A percentile compares a stretch with the other conserved stretches of the same genome.
Evolutionary conservation across 2,113 vertebrate genomes (phyloP).

Genomic region (Neolamprologus toae): DNA sequence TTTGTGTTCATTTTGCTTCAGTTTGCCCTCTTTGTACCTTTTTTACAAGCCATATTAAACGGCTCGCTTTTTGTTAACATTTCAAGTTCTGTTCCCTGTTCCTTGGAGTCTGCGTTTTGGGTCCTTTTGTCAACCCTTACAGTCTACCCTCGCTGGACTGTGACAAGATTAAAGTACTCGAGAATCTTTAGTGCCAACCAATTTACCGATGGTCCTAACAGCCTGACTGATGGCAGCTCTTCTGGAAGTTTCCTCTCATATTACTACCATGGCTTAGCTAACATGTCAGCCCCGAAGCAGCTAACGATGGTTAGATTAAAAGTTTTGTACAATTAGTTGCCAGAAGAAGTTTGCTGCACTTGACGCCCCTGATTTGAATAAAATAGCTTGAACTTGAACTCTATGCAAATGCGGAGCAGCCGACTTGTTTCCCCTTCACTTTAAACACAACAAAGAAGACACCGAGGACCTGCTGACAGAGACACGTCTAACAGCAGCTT

Average conservation of each 20-base stretch:
- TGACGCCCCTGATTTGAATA: background rate
- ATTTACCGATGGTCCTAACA: fast-evolving
- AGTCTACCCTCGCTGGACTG: too few species aligned
- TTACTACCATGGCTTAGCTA: fast-evolving
- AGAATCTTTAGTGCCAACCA: background rate
- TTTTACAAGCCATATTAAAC: too few species aligned
- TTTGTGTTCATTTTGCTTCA: too few species aligned
- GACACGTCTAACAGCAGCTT: background rate
- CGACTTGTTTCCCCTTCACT: background rate
- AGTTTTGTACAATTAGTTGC: background rate
- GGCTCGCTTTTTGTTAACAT: too few species aligned
- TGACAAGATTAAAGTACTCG: background rate
- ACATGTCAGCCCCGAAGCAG: background rate
- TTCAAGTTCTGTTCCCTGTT: too few species aligned
- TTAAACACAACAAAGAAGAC: background rate
- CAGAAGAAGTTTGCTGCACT: background rate
- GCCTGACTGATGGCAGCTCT: background rate
- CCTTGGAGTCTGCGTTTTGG: too few species aligned
- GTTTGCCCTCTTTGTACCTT: too few species aligned
- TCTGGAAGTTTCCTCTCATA: background rate
- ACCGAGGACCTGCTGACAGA: too few species aligned
- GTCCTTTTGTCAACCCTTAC: too few species aligned
- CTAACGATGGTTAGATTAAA: background rate
- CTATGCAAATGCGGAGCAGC: background rate
- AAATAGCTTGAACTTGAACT: background rate